Percentiles rank a stretch among this genome's conserved stretches.
These are phyloP conservation scores for Potorous gilbertii DNA, from an alignment of 2,797 vertebrate species.

Conservation along the genomic window DNA sequence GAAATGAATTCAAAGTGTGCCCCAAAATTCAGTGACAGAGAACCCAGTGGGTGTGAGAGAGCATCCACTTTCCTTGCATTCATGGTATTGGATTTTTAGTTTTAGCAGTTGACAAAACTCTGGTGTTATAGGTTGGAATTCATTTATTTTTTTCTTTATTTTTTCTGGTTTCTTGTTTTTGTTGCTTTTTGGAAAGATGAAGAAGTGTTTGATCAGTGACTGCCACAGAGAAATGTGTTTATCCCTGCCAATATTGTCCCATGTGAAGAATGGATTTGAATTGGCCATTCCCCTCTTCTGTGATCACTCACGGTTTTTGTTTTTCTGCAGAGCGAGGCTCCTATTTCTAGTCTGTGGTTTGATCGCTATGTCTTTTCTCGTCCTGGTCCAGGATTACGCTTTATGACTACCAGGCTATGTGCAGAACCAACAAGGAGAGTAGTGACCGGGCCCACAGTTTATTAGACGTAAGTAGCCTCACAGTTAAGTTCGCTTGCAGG, in stretches of 20 bases:
- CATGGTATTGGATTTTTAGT: neutral
- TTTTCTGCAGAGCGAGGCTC: constrained; percentile 21
- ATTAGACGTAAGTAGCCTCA: constrained; percentile 91
- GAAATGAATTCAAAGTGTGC: neutral
- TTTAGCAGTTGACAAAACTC: neutral
- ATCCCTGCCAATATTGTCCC: constrained; percentile 36
- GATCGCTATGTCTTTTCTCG: constrained; percentile 71
- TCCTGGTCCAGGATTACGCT: constrained; percentile 91
- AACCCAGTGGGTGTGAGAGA: neutral
- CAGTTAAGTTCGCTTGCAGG: constrained; percentile 49
- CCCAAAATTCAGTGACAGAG: neutral
- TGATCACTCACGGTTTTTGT: constrained; percentile 34
- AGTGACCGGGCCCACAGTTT: constrained; percentile 93
- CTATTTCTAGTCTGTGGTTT: constrained; percentile 47
- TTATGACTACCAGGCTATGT: constrained; percentile 98
- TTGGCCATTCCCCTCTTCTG: constrained; percentile 50
- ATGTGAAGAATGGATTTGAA: constrained; percentile 55
- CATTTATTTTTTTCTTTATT: too few species aligned
- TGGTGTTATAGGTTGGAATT: neutral
- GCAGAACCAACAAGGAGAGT: constrained; percentile 94
- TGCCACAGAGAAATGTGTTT: constrained; percentile 9
- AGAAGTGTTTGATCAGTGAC: neutral
- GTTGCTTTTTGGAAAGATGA: neutral
- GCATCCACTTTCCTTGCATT: neutral
- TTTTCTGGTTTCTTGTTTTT: too few species aligned